Evolutionary conservation across 2,888 invertebrate genomes (phyloP), one percentile per base, ranked within the genome.

Genomic region (Xestia xanthographa): DNA sequence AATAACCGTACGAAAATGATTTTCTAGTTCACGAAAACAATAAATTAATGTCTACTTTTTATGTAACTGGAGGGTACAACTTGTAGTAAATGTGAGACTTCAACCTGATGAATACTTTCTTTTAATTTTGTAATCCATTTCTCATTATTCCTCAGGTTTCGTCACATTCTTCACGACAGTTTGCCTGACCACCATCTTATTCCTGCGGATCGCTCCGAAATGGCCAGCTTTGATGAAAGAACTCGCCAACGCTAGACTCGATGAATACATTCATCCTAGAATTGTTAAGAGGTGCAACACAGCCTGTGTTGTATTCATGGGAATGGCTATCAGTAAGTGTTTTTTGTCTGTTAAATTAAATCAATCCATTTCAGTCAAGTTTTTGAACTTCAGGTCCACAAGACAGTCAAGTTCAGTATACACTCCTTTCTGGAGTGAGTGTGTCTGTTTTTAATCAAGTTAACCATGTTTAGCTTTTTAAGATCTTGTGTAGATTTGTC

Each of bases 191-290:
- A 92, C 90, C 0, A 77, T 92, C 8, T 53, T 90, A 0, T 93
- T 92, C 53, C 72, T 94, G 0, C 84, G 91, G 0, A 77, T 93
- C 6, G 91, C 92, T 14, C 79, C 72, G 4, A 93, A 90, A 85
- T 95, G 95, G 94, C 90, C 91, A 9, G 41, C 45, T 4, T 78
- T 95, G 4, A 83, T 92, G 73, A 89, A 85, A 22, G 86, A 92
- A 41, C 84, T 95, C 8, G 75, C 80, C 0, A 80, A 87, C 14
- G 89, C 90, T 5, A 77, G 79, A 3, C 80, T 94, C 8, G 86
- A 93, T 41, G 90, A 92, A 38, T 92, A 93, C 60, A 69, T 91
- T 2, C 91, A 94, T 77, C 65, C 80, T 1, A 76, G 66, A 11
- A 53, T 93, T 3, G 84, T 87, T 9, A 74, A 69, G 5, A 92